phyloP scores from a whole-genome alignment of 2,888 invertebrate species.

The Siphlonurus alternatus region DNA sequence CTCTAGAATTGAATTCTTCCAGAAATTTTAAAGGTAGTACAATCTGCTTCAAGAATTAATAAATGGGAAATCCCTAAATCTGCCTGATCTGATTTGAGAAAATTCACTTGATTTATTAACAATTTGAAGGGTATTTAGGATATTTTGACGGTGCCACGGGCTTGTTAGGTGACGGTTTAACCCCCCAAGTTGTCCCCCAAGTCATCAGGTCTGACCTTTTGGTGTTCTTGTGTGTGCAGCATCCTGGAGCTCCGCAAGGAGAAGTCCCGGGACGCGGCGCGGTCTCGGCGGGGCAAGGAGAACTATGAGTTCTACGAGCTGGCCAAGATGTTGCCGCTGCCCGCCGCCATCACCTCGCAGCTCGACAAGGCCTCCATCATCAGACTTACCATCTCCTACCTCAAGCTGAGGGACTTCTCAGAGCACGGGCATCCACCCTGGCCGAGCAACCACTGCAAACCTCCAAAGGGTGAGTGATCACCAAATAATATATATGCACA shows the following conservation, averaged over 20 bases:
- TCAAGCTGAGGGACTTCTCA: slow-evolving; percentile 87
- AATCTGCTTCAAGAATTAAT: too few species aligned
- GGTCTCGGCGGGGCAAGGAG: slow-evolving; percentile 82
- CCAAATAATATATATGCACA: too few species aligned
- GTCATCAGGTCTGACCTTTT: background rate
- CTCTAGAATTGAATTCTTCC: too few species aligned
- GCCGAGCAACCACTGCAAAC: slow-evolving; percentile 68
- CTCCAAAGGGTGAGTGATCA: slow-evolving; percentile 53
- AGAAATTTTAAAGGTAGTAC: too few species aligned
- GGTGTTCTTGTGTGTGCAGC: slow-evolving; percentile 40
- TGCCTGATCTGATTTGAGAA: too few species aligned
- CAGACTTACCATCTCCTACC: slow-evolving; percentile 88
- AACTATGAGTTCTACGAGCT: slow-evolving; percentile 94
- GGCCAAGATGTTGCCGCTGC: slow-evolving; percentile 83
- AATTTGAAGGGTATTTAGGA: too few species aligned
- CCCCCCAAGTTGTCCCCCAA: background rate
- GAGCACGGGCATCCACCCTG: slow-evolving; percentile 94
- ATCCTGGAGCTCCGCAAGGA: slow-evolving; percentile 87
- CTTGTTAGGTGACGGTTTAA: background rate
- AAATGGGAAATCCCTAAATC: too few species aligned
- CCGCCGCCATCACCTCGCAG: slow-evolving; percentile 82
- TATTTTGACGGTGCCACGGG: too few species aligned
- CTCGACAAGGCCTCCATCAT: slow-evolving; percentile 93
- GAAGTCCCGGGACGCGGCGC: slow-evolving; percentile 82
- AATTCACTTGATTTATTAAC: too few species aligned